These are phyloP conservation scores for Nymphicus hollandicus DNA, from an alignment of 2,113 vertebrate species.

Conservation along the genomic window DNA sequence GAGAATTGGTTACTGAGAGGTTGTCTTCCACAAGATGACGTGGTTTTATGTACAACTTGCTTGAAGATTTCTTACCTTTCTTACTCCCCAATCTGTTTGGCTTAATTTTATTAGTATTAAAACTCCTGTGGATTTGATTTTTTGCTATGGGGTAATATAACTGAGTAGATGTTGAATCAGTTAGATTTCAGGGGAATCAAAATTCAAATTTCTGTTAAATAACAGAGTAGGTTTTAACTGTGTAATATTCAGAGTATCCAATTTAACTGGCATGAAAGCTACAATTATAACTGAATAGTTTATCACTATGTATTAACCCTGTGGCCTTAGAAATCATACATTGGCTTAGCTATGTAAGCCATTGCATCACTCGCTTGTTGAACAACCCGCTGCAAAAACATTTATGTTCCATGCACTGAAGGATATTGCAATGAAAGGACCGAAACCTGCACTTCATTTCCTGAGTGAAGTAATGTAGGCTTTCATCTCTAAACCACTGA, in stretches of 20 bases:
- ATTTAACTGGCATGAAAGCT: slow-evolving; percentile 28
- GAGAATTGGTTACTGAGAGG: neutral
- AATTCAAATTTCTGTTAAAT: slow-evolving; percentile 48
- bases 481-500: slow-evolving; percentile 58
- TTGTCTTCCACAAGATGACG: neutral
- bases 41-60: neutral
- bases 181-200: slow-evolving; percentile 8
- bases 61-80: neutral
- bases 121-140: neutral
- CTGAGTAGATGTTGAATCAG: neutral
- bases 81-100: neutral
- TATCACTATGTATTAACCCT: slow-evolving; percentile 61
- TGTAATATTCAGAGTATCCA: slow-evolving; percentile 11
- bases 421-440: slow-evolving; percentile 51
- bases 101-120: neutral
- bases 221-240: slow-evolving; percentile 39
- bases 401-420: slow-evolving; percentile 29
- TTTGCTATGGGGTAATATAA: neutral
- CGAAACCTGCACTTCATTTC: slow-evolving; percentile 52
- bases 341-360: slow-evolving; percentile 12
- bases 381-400: slow-evolving; percentile 44
- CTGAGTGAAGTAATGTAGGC: slow-evolving; percentile 25
- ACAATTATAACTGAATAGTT: slow-evolving; percentile 54
- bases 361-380: slow-evolving; percentile 34
- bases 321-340: slow-evolving; percentile 25